Evolutionary conservation across 92 coral and sea anemone genomes (phyloP).

Genomic region (Galaxea fascicularis): DNA sequence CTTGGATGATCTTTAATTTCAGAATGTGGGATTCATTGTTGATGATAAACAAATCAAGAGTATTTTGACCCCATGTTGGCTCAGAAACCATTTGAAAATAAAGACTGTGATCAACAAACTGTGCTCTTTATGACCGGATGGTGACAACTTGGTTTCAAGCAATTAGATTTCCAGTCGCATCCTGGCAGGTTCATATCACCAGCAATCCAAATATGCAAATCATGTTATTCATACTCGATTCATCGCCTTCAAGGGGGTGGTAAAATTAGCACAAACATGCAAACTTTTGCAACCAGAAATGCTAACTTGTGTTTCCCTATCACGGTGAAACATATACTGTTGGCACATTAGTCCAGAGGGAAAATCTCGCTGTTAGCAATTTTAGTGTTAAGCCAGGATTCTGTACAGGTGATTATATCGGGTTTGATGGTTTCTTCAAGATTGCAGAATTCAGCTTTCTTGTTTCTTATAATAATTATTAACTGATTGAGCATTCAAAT

Average conservation of each 20-base stretch:
- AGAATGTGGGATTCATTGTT: constrained; percentile 49
- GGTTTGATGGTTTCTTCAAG: no score
- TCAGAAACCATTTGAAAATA: constrained; percentile 43
- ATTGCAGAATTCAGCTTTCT: no score
- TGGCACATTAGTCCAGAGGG: no score
- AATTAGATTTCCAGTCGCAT: background rate
- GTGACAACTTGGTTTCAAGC: background rate
- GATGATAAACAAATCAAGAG: constrained; percentile 45
- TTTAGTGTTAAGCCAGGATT: no score
- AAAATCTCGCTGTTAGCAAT: no score
- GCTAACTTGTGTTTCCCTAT: no score
- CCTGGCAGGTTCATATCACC: background rate
- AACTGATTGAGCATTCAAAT: no score
- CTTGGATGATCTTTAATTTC: constrained; percentile 43
- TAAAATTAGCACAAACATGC: constrained; percentile 3
- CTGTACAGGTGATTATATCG: no score
- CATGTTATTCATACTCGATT: background rate
- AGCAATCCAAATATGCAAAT: no score
- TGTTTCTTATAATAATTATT: no score
- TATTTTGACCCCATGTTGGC: constrained; percentile 43
- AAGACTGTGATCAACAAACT: constrained; percentile 26
- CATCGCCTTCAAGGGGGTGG: constrained; percentile 31
- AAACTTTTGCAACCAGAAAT: no score
- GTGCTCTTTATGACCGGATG: background rate
- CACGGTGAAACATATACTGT: no score